Evolutionary conservation across 2,113 vertebrate species (phyloP), one percentile per base, ranked within the genome.

Genomic region (Speoplatyrhinus poulsoni): DNA sequence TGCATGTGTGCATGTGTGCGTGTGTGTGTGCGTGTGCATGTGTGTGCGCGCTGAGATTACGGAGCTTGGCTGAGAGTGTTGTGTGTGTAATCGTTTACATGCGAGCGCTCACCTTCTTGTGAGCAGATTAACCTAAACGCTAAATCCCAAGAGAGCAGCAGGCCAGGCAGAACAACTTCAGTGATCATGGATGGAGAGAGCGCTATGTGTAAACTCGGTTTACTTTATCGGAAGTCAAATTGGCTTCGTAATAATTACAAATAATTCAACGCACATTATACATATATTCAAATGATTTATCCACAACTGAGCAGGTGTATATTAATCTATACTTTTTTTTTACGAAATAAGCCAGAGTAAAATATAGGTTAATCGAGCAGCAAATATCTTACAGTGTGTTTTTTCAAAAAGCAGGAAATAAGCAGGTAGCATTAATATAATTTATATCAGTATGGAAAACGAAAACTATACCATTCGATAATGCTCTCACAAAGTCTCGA

Each of bases 41-140:
- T 50, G 65, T 67, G 75, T 82, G 83, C 81, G 91, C 83, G 81
- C 72, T 82, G 82, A 93, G 92, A 95, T 92, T 94, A 93, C 91
- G 86, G 88, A 89, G 84, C 80, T 90, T 75, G 77, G 82, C 89
- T 91, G 84, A 93, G 91, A 88, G 82, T 86, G 82, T 87, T 69
- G 85, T 88, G 76, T 94, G 89, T 95, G 89, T 94, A 95, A 95
- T 94, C 91, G 93, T 92, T 91, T 91, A 91, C 88, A 92, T 85
- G 90, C 75, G 78, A 94, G 87, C 83, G 87, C 79, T 90, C 87
- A 89, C 87, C 88, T 83, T 91, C 91, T 81, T 87, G 87, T 92
- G 85, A 92, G 82, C 90, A 90, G 91, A 93, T 92, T 90, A 93
- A 84, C 85, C 86, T 89, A 86, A 52, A 91, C 83, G 72, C 84